phyloP scores from a whole-genome alignment of 2,797 vertebrate genomes.

The Carapus acus region DNA sequence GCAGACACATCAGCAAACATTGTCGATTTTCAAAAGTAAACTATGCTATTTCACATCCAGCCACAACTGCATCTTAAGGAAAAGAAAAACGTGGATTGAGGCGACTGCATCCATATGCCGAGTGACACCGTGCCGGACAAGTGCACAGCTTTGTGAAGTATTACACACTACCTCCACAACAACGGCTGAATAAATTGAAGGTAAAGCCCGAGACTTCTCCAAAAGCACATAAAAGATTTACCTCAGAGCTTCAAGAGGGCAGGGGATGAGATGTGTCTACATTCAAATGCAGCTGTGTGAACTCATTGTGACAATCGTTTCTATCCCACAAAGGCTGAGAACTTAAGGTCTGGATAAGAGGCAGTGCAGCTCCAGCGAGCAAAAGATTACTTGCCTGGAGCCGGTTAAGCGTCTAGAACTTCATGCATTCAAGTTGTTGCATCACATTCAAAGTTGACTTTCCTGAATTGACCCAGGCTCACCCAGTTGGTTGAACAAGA shows the following conservation, averaged over 20 bases:
- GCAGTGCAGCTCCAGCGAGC: too few species aligned
- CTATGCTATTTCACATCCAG: too few species aligned
- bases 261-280: conserved; percentile 15
- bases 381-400: too few species aligned
- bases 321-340: too few species aligned
- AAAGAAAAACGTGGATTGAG: conserved; percentile 46
- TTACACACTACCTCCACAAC: conserved; percentile 25
- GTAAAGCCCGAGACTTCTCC: conserved; percentile 1
- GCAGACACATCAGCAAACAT: too few species aligned
- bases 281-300: conserved; percentile 4
- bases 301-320: conserved; percentile 12
- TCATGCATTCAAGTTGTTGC: too few species aligned
- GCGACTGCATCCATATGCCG: conserved; percentile 41
- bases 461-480: too few species aligned
- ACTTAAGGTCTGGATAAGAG: neutral
- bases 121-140: conserved; percentile 42
- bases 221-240: conserved; percentile 8
- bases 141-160: conserved; percentile 34
- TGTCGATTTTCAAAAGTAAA: too few species aligned
- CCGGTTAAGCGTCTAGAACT: too few species aligned
- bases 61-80: conserved; percentile 43
- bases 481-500: too few species aligned
- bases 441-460: too few species aligned
- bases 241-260: conserved; percentile 25
- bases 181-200: conserved; percentile 12